Conservation (phyloP, 1,140 invertebrate genomes). For the Maconellicoccus hirsutus region DNA sequence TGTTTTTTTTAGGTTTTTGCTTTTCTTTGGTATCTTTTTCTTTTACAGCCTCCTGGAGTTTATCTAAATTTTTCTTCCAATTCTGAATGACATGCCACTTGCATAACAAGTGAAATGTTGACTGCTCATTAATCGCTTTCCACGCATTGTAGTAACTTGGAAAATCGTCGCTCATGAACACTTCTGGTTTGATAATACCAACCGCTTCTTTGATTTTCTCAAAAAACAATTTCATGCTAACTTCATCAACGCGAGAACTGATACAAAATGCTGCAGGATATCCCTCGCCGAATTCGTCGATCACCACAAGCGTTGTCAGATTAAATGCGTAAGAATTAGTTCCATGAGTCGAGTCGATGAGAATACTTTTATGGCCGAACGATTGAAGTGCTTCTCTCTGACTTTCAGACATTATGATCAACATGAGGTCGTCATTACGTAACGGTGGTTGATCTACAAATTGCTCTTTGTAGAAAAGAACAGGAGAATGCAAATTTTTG, state of each 20-base stretch:
- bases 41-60: neutral
- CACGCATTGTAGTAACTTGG: neutral
- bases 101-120: neutral
- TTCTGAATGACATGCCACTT: conserved; percentile 16
- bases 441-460: no score
- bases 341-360: conserved; percentile 5
- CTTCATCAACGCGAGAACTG: neutral
- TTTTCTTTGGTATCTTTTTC: conserved; percentile 8
- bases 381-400: neutral
- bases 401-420: neutral
- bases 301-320: conserved; percentile 22
- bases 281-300: conserved; percentile 24
- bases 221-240: conserved; percentile 3
- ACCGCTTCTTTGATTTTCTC: neutral
- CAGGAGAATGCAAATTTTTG: no score
- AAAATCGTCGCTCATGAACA: conserved; percentile 17
- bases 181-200: conserved; percentile 17
- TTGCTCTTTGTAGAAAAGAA: neutral
- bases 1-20: no score
- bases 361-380: conserved; percentile 10
- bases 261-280: conserved; percentile 13
- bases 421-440: neutral
- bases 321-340: conserved; percentile 23
- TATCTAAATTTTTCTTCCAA: conserved; percentile 7
- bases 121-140: neutral